Percentiles rank a stretch among this genome's conserved stretches.
These are phyloP conservation scores for Caenorhabditis sp. DNA, from an alignment of 2,888 invertebrate genomes.

Conservation along the genomic window DNA sequence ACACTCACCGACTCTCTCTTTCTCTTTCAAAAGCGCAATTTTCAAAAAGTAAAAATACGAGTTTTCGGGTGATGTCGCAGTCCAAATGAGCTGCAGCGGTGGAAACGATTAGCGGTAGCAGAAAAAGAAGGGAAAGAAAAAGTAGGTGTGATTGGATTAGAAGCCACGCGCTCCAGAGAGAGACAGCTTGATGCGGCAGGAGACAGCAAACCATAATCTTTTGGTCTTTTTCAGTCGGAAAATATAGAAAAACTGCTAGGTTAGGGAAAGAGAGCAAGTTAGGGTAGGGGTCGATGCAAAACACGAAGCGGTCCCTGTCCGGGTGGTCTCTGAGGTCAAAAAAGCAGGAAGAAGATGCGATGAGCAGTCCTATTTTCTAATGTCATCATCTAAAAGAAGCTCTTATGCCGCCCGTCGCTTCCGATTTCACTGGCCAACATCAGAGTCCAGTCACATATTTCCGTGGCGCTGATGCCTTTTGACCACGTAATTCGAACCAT, in stretches of 20 bases:
- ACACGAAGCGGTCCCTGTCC: conserved; percentile 13
- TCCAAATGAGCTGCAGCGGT: neutral
- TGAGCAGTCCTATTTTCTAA: neutral
- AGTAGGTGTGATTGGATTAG: conserved; percentile 61
- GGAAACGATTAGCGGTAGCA: conserved; percentile 34
- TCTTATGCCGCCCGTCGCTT: neutral
- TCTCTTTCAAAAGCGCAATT: conserved; percentile 32
- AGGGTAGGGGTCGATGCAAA: conserved; percentile 9
- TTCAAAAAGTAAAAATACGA: conserved; percentile 33
- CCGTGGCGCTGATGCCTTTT: conserved; percentile 6
- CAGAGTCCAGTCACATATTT: conserved; percentile 24
- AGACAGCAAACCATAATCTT: conserved; percentile 29
- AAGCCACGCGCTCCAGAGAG: conserved; percentile 38
- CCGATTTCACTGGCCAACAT: conserved; percentile 33
- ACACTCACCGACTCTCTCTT: too few species aligned
- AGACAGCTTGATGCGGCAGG: conserved; percentile 8
- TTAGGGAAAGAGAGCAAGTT: too few species aligned
- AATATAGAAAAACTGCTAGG: too few species aligned
- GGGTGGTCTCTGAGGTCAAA: conserved; percentile 41
- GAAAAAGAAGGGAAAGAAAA: too few species aligned
- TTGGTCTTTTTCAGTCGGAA: conserved; percentile 22
- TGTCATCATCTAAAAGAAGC: conserved; percentile 38
- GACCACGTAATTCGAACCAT: conserved; percentile 41
- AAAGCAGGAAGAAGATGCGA: conserved; percentile 8
- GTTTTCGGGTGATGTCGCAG: conserved; percentile 1